Conservation (phyloP, 2,113 vertebrate species). For the Arothron firmamentum region DNA sequence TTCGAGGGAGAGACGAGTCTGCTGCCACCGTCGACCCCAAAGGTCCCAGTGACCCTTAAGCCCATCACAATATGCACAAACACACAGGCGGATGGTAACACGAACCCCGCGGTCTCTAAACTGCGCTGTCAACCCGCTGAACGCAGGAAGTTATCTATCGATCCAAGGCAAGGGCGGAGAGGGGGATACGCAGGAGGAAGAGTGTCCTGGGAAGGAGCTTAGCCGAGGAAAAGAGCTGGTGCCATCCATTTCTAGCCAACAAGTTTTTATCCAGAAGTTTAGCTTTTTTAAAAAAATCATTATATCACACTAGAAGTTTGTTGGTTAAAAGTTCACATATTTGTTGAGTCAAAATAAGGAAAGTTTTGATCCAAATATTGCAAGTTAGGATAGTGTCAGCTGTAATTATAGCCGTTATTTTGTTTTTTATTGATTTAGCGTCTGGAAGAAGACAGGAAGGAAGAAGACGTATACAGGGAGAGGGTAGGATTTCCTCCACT, state of each 20-base stretch:
- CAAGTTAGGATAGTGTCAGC: too few species aligned
- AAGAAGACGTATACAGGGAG: neutral
- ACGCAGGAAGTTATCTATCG: slow-evolving; percentile 72
- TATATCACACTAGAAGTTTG: too few species aligned
- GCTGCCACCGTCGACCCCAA: slow-evolving; percentile 39
- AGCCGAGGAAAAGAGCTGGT: neutral
- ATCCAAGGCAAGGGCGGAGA: slow-evolving; percentile 47
- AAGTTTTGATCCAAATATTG: too few species aligned
- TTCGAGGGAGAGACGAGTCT: slow-evolving; percentile 20
- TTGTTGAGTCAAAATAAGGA: too few species aligned
- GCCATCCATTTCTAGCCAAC: too few species aligned
- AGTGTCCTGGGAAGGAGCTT: neutral
- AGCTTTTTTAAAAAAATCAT: too few species aligned
- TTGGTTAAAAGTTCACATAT: too few species aligned
- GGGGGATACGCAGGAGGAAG: slow-evolving; percentile 22
- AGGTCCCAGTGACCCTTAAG: slow-evolving; percentile 41
- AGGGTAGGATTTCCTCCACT: slow-evolving; percentile 54
- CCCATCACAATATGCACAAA: slow-evolving; percentile 24
- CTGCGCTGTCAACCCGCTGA: slow-evolving; percentile 54
- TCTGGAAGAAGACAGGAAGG: too few species aligned
- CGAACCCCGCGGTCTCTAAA: slow-evolving; percentile 55
- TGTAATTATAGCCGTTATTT: too few species aligned
- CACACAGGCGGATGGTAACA: slow-evolving; percentile 52
- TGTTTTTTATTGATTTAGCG: too few species aligned
- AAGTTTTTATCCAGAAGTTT: neutral